A percentile compares a stretch with the other conserved stretches of the same genome.
These are phyloP conservation scores for Propithecus deckenii DNA, from an alignment of 2,797 vertebrate genomes.

Conservation along the genomic window DNA sequence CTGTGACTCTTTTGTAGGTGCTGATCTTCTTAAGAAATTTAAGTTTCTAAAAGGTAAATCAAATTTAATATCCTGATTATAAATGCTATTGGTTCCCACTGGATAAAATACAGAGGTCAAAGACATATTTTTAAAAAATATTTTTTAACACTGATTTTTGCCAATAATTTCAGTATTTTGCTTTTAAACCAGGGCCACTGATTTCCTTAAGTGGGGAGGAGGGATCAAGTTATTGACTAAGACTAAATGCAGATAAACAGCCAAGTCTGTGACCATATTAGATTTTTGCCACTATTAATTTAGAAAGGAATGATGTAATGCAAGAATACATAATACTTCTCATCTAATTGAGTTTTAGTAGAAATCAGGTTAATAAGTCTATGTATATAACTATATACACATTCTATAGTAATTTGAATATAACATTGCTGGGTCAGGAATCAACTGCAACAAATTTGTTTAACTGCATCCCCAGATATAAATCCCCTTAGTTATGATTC, in stretches of 20 bases:
- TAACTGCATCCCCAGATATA: background rate
- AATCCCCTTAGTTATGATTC: background rate
- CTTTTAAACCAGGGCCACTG: constrained; percentile 4
- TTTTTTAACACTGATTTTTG: background rate
- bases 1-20: constrained; percentile 97
- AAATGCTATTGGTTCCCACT: background rate
- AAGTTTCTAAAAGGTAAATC: constrained; percentile 95
- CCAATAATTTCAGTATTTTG: background rate
- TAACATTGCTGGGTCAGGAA: background rate
- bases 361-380: background rate
- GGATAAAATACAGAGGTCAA: background rate
- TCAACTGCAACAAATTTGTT: background rate
- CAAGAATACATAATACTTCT: background rate
- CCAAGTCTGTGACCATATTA: background rate
- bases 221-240: background rate
- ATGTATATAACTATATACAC: background rate
- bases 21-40: constrained; percentile 96
- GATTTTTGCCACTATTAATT: background rate
- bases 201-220: background rate
- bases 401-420: background rate
- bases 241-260: background rate
- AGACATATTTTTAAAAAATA: background rate
- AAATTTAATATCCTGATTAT: constrained; percentile 4
- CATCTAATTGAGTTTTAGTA: constrained; percentile 1
- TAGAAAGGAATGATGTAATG: background rate